Conservation (phyloP, 2,888 invertebrate species). For the Ormyrus thymus region DNA sequence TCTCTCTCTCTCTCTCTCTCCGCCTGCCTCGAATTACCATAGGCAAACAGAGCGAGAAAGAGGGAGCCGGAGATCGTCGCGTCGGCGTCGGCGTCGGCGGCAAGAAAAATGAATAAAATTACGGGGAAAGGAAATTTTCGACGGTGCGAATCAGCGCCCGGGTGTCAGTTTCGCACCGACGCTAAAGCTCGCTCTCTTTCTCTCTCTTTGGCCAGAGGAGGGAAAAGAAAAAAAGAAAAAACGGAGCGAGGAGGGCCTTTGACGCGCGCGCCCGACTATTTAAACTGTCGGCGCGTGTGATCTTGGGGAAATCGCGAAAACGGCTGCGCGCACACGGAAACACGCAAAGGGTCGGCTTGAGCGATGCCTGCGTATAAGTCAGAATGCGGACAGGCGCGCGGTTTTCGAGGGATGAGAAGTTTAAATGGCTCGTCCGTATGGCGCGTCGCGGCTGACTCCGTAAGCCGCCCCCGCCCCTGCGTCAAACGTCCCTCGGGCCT, state of each 20-base stretch:
- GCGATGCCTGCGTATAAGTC: slow-evolving; percentile 74
- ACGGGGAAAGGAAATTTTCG: slow-evolving; percentile 67
- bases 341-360: slow-evolving; percentile 63
- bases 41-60: slow-evolving; percentile 51
- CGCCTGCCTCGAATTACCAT: slow-evolving; percentile 51
- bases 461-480: slow-evolving; percentile 24
- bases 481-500: slow-evolving; percentile 43
- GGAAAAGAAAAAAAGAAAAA: background rate
- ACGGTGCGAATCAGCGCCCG: slow-evolving; percentile 35
- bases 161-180: slow-evolving; percentile 38
- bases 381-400: slow-evolving; percentile 74
- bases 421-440: slow-evolving; percentile 75
- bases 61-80: slow-evolving; percentile 66
- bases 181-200: background rate
- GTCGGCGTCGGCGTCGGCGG: slow-evolving; percentile 33
- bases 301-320: slow-evolving; percentile 37
- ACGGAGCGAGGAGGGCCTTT: background rate
- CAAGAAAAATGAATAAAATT: slow-evolving; percentile 72
- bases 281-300: slow-evolving; percentile 50
- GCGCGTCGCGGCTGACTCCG: slow-evolving; percentile 64
- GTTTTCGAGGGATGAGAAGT: slow-evolving; percentile 74
- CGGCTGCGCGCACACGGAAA: background rate
- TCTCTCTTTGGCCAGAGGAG: no score
- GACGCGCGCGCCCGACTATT: slow-evolving; percentile 16
- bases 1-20: background rate